Evolutionary conservation across 2,113 vertebrate species (phyloP), one percentile per base, ranked within the genome.

Genomic region (Oplegnathus fasciatus): DNA sequence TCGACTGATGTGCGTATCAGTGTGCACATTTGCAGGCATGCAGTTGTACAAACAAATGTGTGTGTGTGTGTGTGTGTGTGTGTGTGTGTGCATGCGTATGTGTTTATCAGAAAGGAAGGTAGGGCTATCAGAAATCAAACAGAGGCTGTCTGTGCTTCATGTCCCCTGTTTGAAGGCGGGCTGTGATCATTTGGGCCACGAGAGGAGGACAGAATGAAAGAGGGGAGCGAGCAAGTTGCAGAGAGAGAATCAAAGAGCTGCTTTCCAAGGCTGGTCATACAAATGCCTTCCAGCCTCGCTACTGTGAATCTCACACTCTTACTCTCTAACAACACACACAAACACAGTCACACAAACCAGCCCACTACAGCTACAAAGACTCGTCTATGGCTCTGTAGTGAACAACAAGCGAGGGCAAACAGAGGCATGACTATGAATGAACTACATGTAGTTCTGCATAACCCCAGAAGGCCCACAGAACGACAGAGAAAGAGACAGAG

Each of bases 151-250:
- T 78, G 70, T 85, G 90, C 92, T 92, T 94, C 85, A 85, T 89
- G 91, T 91, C 86, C 72, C 70, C 78, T 61, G 73, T 86, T 92
- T 93, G 89, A 93, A 89, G 88, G 78, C 9, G 37, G 80, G 86
- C 90, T 94, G 85, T 93, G 93, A 95, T 95, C 92, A 91, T 91
- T 91, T 82, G 67, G 85, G 73, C 93, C 91, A 76, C 48, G 75
- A 88, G 90, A 92, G 75, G 77, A 86, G 86, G 77, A 92, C 70
- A 42, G 64, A 83, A 92, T 88, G 78, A 90, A 91, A 94, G 84
- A 68, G 42, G 30, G 28, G 85, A 70, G 74, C 2, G 18, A 87
- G 89, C 83, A 87, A 93, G 91, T 92, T 87, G 79, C 82, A 82
- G 72, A 73, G 81, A 78, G 32, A 68, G 60, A 89, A 93, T 93